These are phyloP conservation scores for Volucella inflata DNA, from an alignment of 2,888 invertebrate species.

Conservation along the genomic window DNA sequence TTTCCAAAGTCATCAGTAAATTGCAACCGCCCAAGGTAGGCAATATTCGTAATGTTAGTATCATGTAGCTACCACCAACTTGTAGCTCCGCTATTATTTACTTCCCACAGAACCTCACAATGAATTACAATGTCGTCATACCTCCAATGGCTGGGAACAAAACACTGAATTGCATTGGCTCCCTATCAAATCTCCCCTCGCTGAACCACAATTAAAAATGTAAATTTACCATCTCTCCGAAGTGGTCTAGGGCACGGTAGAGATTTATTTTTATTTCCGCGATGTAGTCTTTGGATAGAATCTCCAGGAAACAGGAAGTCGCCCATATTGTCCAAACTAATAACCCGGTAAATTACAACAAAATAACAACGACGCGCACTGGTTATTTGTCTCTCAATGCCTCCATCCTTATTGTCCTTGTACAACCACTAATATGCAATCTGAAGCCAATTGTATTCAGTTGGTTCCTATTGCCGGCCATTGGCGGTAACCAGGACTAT, in stretches of 20 bases:
- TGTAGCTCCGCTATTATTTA: constrained; percentile 1
- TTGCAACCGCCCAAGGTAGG: too few relatives aligned
- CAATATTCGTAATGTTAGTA: too few relatives aligned
- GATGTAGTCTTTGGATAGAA: constrained; percentile 15
- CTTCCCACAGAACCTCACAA: not conserved
- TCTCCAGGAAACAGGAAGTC: constrained; percentile 60
- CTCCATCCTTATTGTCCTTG: not conserved
- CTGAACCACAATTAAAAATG: constrained; percentile 61
- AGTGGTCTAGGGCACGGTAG: constrained; percentile 5
- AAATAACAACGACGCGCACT: constrained; percentile 50
- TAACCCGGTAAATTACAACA: constrained; percentile 73
- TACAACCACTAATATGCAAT: constrained; percentile 59
- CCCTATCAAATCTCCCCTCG: not conserved
- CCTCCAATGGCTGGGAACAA: not conserved
- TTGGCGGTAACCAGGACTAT: constrained; percentile 19
- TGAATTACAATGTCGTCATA: not conserved
- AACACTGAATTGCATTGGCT: not conserved
- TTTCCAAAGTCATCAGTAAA: too few relatives aligned
- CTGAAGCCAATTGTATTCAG: constrained; percentile 39
- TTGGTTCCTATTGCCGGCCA: constrained; percentile 6
- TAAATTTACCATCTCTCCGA: constrained; percentile 38
- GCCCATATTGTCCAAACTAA: constrained; percentile 72
- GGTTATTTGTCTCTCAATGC: constrained; percentile 21
- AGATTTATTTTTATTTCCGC: constrained; percentile 57
- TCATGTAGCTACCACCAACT: not conserved